Percentiles rank a stretch among this genome's conserved stretches.
These are phyloP conservation scores for Margarornis squamiger DNA, from an alignment of 2,797 vertebrate genomes.

Conservation along the genomic window DNA sequence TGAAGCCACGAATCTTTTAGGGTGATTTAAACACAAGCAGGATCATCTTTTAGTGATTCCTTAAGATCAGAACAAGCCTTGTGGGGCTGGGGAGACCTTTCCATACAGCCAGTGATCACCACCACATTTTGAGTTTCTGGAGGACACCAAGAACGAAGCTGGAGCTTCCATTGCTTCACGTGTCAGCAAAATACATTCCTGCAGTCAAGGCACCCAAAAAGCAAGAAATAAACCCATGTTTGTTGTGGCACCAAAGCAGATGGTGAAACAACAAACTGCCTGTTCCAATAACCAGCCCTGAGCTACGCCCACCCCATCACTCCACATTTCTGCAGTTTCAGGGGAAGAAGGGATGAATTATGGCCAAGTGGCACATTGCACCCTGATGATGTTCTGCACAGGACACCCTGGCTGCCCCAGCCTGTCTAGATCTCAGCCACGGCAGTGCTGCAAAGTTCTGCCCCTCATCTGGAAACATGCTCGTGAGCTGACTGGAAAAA, in stretches of 20 bases:
- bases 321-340: background rate
- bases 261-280: background rate
- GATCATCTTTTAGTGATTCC: background rate
- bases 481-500: slow-evolving; percentile 17
- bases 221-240: background rate
- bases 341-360: background rate
- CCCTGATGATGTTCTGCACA: background rate
- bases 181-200: background rate
- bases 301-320: accelerated
- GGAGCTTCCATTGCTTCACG: background rate
- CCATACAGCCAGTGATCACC: background rate
- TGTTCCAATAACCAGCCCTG: background rate
- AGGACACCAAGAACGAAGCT: accelerated
- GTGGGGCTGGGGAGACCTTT: background rate
- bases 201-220: background rate
- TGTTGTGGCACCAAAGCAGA: background rate
- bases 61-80: background rate
- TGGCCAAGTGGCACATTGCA: background rate
- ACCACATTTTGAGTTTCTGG: background rate
- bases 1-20: background rate
- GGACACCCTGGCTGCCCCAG: background rate
- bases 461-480: background rate
- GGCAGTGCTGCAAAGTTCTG: background rate
- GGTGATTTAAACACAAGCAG: background rate
- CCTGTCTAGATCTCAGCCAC: background rate